Evolutionary conservation across 2,888 invertebrate genomes (phyloP).

Genomic region (Augiades crinisus): DNA sequence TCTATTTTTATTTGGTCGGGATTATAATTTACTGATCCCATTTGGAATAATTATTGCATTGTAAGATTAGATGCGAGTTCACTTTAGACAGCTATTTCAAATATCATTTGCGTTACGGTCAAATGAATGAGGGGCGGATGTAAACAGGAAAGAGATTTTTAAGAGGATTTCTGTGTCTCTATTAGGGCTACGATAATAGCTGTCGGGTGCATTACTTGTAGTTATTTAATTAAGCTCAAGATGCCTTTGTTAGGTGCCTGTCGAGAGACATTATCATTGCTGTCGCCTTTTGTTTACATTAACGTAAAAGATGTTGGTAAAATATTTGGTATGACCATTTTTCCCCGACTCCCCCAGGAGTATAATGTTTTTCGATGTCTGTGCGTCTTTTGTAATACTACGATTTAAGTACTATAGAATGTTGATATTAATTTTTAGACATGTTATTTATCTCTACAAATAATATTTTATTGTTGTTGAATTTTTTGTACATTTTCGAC

Average conservation of each 20-base stretch:
- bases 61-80: background rate
- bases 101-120: background rate
- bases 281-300: background rate
- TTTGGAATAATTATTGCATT: too few relatives aligned
- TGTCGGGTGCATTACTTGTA: background rate
- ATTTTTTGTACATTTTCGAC: too few relatives aligned
- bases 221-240: conserved; percentile 7
- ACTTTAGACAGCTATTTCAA: background rate
- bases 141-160: background rate
- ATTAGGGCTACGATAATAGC: background rate
- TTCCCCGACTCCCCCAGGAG: too few relatives aligned
- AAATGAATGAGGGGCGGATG: background rate
- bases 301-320: background rate
- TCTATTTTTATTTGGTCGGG: too few relatives aligned
- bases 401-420: too few relatives aligned
- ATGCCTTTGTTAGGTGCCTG: conserved; percentile 7
- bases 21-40: too few relatives aligned
- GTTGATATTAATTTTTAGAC: too few relatives aligned
- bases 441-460: too few relatives aligned
- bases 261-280: background rate
- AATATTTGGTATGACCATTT: too few relatives aligned
- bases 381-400: too few relatives aligned
- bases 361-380: too few relatives aligned
- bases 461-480: too few relatives aligned
- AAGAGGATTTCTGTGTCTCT: conserved; percentile 6